phyloP scores from a whole-genome alignment of 2,113 vertebrate genomes.

The Semicossyphus pulcher region DNA sequence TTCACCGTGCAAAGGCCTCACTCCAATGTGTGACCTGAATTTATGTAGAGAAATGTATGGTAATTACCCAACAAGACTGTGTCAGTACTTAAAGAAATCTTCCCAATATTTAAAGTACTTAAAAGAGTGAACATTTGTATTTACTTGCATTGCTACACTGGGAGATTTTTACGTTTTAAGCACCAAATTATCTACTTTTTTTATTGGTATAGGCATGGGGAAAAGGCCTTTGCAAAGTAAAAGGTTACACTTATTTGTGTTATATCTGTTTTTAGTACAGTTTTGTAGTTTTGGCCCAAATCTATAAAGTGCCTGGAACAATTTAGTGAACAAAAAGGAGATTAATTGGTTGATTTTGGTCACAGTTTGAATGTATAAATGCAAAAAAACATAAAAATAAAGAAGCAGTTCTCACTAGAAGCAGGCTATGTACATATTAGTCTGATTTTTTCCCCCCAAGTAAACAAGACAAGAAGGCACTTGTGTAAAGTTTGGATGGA shows the following conservation, averaged over 20 bases:
- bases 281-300: slow-evolving; percentile 58
- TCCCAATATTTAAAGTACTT: slow-evolving; percentile 50
- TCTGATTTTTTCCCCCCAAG: background rate
- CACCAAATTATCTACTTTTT: slow-evolving; percentile 5
- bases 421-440: slow-evolving; percentile 3
- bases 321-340: slow-evolving; percentile 35
- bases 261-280: slow-evolving; percentile 26
- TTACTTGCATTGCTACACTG: slow-evolving; percentile 29
- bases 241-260: background rate
- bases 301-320: slow-evolving; percentile 73
- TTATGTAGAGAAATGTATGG: background rate
- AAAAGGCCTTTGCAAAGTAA: slow-evolving; percentile 45
- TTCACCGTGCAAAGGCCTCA: slow-evolving; percentile 55
- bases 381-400: slow-evolving; percentile 9
- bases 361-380: slow-evolving; percentile 71
- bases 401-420: slow-evolving; percentile 15
- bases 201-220: background rate
- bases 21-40: slow-evolving; percentile 6
- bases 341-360: slow-evolving; percentile 46
- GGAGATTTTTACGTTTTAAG: background rate
- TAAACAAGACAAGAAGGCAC: slow-evolving; percentile 64
- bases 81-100: slow-evolving; percentile 25
- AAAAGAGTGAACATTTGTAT: slow-evolving; percentile 21
- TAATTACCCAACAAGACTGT: slow-evolving; percentile 18
- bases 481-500: slow-evolving; percentile 66